Evolutionary conservation across 1,140 invertebrate genomes (phyloP).

Genomic region (Drosophila sucinea): DNA sequence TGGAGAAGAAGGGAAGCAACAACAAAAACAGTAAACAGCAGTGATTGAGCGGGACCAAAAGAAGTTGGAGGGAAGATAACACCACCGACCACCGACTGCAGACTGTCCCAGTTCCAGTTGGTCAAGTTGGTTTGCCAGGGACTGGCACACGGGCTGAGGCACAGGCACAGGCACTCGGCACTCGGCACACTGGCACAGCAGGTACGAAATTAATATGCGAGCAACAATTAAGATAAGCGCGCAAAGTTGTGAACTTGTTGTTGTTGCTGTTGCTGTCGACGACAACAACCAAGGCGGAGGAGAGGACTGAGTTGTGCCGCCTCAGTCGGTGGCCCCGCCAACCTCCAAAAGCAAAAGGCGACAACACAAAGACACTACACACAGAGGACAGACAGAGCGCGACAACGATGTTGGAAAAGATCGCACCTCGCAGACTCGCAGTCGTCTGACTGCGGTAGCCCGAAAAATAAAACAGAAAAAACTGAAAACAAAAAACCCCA

Average conservation of each 20-base stretch:
- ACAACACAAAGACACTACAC: slow-evolving; percentile 30
- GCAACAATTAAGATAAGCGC: slow-evolving; percentile 82
- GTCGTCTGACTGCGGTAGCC: slow-evolving; percentile 36
- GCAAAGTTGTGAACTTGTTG: slow-evolving; percentile 76
- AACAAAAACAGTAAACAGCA: slow-evolving; percentile 16
- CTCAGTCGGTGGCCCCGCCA: slow-evolving; percentile 70
- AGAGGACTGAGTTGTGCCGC: slow-evolving; percentile 34
- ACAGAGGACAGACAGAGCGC: not conserved
- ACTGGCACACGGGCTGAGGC: no score
- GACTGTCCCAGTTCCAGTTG: slow-evolving; percentile 8
- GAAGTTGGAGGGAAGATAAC: slow-evolving; percentile 16
- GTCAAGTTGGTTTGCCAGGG: slow-evolving; percentile 3
- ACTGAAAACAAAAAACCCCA: slow-evolving; percentile 29
- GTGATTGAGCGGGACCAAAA: slow-evolving; percentile 41
- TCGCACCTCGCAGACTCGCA: slow-evolving; percentile 14
- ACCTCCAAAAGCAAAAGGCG: slow-evolving; percentile 64
- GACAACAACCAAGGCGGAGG: not conserved
- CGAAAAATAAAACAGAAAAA: slow-evolving; percentile 60
- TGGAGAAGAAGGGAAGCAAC: not conserved
- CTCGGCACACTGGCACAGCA: slow-evolving; percentile 67
- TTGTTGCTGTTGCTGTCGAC: slow-evolving; percentile 25
- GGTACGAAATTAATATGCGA: slow-evolving; percentile 82
- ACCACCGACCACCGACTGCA: slow-evolving; percentile 4
- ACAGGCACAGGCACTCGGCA: not conserved
- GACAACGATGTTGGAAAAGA: slow-evolving; percentile 38